These are phyloP conservation scores for Lochmaea capreae DNA, from an alignment of 2,888 invertebrate genomes.

Conservation along the genomic window DNA sequence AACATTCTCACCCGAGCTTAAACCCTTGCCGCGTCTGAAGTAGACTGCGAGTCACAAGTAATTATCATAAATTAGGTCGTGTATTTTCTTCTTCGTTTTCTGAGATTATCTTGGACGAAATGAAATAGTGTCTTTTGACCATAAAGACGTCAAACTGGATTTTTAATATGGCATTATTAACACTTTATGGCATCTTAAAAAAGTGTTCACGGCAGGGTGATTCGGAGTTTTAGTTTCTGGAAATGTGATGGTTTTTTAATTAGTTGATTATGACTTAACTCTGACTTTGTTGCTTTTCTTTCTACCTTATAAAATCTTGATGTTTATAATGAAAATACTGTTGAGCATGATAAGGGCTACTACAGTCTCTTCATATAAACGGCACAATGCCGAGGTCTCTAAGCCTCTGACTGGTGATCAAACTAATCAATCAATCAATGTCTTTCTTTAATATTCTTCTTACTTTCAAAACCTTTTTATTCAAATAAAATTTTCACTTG, in stretches of 20 bases:
- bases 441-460: no score
- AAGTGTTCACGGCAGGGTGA: slow-evolving; percentile 43
- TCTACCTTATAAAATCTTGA: no score
- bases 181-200: slow-evolving; percentile 49
- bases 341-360: no score
- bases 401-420: no score
- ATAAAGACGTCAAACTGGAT: slow-evolving; percentile 53
- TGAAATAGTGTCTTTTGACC: slow-evolving; percentile 49
- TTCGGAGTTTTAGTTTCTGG: slow-evolving; percentile 31
- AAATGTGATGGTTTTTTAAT: slow-evolving; percentile 27
- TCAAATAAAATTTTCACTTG: no score
- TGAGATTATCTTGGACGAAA: slow-evolving; percentile 42
- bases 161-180: slow-evolving; percentile 51
- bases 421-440: no score
- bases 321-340: no score
- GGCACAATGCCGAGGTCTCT: no score
- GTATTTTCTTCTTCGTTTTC: slow-evolving; percentile 45
- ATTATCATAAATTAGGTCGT: slow-evolving; percentile 59
- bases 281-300: background rate
- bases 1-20: slow-evolving; percentile 42
- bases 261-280: background rate
- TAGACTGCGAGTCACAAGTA: slow-evolving; percentile 45
- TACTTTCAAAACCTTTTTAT: no score
- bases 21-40: slow-evolving; percentile 52
- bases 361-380: no score